Evolutionary conservation across 2,113 vertebrate species (phyloP).

Genomic region (Sapajus apella): DNA sequence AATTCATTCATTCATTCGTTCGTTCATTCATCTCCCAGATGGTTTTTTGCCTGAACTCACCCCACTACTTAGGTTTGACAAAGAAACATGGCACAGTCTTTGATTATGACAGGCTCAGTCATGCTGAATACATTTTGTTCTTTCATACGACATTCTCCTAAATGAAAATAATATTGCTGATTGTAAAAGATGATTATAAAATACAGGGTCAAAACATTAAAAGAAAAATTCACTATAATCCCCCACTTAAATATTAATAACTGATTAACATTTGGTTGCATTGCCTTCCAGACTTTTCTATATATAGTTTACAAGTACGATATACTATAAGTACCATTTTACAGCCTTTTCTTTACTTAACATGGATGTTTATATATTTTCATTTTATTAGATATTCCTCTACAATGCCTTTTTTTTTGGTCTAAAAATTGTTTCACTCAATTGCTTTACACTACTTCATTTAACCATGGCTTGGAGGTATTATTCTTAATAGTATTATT

Average conservation of each 20-base stretch:
- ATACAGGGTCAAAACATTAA: conserved; percentile 34
- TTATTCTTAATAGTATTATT: conserved; percentile 25
- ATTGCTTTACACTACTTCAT: neutral
- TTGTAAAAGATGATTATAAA: conserved; percentile 44
- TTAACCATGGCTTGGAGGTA: conserved; percentile 32
- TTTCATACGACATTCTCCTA: neutral
- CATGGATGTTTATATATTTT: neutral
- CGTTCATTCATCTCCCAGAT: neutral
- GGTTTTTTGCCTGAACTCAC: neutral
- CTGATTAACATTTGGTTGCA: conserved; percentile 27
- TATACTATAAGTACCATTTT: neutral
- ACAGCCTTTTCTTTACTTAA: conserved; percentile 7
- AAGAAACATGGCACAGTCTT: neutral
- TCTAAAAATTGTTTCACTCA: conserved; percentile 43
- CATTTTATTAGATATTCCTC: conserved; percentile 46
- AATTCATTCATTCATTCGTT: neutral
- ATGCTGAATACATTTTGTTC: neutral
- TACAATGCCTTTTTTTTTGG: conserved; percentile 20
- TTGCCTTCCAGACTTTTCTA: conserved; percentile 24
- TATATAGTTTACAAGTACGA: conserved; percentile 14
- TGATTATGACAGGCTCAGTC: neutral
- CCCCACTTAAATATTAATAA: conserved; percentile 46
- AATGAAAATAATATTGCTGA: conserved; percentile 36
- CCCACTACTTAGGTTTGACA: neutral
- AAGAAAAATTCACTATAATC: neutral